phyloP scores from a whole-genome alignment of 1,140 invertebrate species.

The Acromyrmex echinatior region DNA sequence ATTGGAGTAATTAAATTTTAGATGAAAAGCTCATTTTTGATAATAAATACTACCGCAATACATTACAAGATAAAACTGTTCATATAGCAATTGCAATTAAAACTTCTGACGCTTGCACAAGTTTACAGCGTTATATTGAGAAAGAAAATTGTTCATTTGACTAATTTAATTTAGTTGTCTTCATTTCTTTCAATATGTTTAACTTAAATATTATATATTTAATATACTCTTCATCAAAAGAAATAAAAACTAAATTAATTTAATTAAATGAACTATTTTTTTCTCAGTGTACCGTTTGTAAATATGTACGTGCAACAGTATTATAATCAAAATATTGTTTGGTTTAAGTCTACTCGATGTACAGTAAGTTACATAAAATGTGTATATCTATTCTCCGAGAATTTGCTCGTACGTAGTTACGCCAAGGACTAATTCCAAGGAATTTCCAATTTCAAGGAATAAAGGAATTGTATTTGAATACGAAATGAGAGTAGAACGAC shows the following conservation, averaged over 20 bases:
- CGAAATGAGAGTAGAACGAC: not conserved
- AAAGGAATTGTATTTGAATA: not conserved
- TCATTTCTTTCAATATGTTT: too few species aligned
- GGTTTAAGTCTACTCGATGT: not conserved
- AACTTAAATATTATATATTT: too few species aligned
- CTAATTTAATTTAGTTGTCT: too few species aligned
- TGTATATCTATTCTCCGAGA: not conserved
- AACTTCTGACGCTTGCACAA: not conserved
- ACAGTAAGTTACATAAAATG: not conserved
- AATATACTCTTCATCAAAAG: too few species aligned
- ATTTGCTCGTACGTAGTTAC: conserved; percentile 11
- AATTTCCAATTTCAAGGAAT: too few species aligned
- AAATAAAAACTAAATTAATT: too few species aligned
- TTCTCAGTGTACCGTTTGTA: not conserved
- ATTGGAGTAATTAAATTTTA: too few species aligned
- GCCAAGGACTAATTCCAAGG: not conserved
- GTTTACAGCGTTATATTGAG: not conserved
- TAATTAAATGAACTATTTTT: too few species aligned
- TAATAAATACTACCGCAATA: not conserved
- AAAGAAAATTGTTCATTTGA: too few species aligned
- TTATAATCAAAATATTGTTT: not conserved
- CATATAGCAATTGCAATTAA: not conserved
- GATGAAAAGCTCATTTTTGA: too few species aligned
- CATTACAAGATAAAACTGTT: not conserved
- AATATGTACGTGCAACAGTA: not conserved